Conservation (phyloP, 2,888 invertebrate species). For the Vanessa cardui region DNA sequence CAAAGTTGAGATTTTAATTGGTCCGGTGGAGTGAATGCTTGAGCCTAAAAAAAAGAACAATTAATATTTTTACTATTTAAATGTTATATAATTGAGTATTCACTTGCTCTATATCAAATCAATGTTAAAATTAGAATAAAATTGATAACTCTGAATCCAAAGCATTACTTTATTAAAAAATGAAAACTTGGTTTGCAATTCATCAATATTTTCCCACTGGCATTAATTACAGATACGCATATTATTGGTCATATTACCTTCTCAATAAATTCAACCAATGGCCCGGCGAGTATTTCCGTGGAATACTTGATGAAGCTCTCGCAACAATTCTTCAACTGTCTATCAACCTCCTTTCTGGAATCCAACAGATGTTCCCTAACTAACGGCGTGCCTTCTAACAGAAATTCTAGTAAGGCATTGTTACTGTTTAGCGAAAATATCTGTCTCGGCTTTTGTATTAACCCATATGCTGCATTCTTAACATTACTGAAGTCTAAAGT, state of each 20-base stretch:
- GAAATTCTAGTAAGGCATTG: conserved; percentile 96
- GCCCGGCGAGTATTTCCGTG: conserved; percentile 89
- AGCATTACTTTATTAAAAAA: no score
- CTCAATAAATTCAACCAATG: conserved; percentile 87
- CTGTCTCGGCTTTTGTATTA: conserved; percentile 90
- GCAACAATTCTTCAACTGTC: conserved; percentile 94
- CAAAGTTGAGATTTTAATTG: conserved; percentile 63
- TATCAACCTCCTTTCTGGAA: conserved; percentile 97
- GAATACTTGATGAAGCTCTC: conserved; percentile 93
- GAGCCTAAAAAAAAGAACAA: conserved; percentile 53
- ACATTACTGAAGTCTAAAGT: conserved; percentile 96
- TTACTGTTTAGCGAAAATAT: conserved; percentile 93
- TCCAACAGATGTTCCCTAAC: conserved; percentile 96
- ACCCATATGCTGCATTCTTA: conserved; percentile 91
- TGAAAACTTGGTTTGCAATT: no score
- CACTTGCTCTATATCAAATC: not conserved
- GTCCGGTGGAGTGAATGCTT: conserved; percentile 59
- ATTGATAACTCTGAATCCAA: no score
- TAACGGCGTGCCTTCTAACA: conserved; percentile 95
- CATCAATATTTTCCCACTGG: no score
- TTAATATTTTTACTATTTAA: not conserved
- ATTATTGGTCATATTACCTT: conserved; percentile 78
- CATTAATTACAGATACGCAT: not conserved
- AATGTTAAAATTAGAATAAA: no score
- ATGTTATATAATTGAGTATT: not conserved